These are phyloP conservation scores for Halictus quadricinctus DNA, from an alignment of 2,888 invertebrate species.

Conservation along the genomic window DNA sequence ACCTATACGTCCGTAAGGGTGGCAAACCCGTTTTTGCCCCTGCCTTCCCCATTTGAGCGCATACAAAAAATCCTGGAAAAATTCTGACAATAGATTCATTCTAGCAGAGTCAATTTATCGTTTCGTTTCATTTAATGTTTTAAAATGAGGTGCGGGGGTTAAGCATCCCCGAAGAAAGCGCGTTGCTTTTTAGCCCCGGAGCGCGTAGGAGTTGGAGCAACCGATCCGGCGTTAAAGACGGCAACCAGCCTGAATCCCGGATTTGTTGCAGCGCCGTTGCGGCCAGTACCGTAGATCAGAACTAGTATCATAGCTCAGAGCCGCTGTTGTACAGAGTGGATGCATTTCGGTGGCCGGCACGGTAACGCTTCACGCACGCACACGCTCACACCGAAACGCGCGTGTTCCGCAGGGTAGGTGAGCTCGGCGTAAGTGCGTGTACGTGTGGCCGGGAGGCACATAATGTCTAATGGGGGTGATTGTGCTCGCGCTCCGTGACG, in stretches of 20 bases:
- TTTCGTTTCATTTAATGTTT: no score
- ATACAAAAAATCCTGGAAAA: no score
- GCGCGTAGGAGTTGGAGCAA: neutral
- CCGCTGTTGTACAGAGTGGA: constrained; percentile 65
- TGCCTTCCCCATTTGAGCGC: no score
- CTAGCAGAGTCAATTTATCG: no score
- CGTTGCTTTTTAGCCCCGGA: neutral
- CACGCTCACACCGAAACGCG: neutral
- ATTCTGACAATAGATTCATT: no score
- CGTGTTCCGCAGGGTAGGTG: constrained; percentile 29
- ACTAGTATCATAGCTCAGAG: constrained; percentile 78
- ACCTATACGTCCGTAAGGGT: no score
- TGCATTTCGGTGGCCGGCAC: constrained; percentile 75
- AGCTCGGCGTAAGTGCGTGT: constrained; percentile 67
- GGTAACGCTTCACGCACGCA: constrained; percentile 58
- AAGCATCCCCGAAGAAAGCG: neutral
- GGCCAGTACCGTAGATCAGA: constrained; percentile 74
- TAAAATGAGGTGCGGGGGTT: no score
- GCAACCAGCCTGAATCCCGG: constrained; percentile 60
- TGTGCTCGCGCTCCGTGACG: constrained; percentile 82
- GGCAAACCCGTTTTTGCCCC: no score
- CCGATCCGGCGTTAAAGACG: constrained; percentile 47
- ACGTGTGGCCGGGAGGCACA: constrained; percentile 77
- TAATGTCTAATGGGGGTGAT: constrained; percentile 82
- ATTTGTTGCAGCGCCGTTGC: constrained; percentile 62